Evolutionary conservation across 2,113 vertebrate genomes (phyloP).

Genomic region (Glaucomys volans): DNA sequence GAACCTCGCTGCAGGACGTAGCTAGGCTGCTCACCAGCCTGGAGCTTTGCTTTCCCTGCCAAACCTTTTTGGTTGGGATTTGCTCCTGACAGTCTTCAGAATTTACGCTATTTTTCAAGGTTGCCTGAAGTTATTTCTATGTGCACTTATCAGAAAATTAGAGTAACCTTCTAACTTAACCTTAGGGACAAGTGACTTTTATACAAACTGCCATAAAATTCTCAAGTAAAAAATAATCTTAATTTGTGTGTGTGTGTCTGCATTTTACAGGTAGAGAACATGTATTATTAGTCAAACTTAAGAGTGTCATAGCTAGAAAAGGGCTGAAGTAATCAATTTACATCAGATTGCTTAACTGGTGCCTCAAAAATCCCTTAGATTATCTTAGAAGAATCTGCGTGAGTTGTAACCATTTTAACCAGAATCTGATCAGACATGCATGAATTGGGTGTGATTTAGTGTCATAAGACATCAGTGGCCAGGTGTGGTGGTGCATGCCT

Average conservation of each 20-base stretch:
- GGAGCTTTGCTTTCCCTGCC: neutral
- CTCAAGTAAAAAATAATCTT: conserved; percentile 13
- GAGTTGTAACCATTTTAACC: neutral
- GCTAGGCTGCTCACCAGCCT: rapidly evolving
- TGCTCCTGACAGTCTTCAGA: neutral
- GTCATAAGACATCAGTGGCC: neutral
- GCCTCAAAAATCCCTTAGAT: neutral
- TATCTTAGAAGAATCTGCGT: neutral
- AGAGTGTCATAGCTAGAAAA: neutral
- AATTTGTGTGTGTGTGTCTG: neutral
- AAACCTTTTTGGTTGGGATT: neutral
- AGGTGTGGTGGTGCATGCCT: too few species aligned
- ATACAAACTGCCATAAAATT: neutral
- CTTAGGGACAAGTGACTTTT: neutral
- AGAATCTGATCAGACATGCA: conserved; percentile 31
- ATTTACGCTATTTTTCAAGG: neutral
- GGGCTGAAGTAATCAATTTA: neutral
- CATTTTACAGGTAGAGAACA: neutral
- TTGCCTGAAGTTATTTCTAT: conserved; percentile 18
- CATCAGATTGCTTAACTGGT: neutral
- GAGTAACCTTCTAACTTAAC: neutral
- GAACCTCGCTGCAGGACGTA: neutral
- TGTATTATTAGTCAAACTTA: neutral
- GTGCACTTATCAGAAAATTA: neutral
- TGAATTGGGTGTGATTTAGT: neutral